phyloP scores from a whole-genome alignment of 2,888 invertebrate species.

The Leptopilina drosophilae region DNA sequence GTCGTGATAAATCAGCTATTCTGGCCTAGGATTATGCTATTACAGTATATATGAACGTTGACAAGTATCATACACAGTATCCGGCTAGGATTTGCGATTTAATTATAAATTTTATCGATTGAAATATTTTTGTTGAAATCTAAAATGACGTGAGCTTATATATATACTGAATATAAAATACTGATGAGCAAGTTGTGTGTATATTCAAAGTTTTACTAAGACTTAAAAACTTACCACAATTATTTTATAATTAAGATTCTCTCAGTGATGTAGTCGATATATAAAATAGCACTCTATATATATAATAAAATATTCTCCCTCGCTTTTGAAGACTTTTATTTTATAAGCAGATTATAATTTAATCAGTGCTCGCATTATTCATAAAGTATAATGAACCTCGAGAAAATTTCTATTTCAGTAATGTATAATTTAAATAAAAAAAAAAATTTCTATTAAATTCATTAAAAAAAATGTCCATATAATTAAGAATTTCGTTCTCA shows the following conservation, averaged over 20 bases:
- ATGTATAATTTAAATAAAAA: background rate
- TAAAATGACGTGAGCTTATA: conserved; percentile 30
- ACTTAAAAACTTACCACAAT: background rate
- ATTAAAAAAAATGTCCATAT: background rate
- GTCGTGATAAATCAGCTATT: too few relatives aligned
- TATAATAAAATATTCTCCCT: too few relatives aligned
- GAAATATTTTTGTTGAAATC: background rate
- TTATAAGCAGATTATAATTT: conserved; percentile 12
- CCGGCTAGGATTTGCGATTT: conserved; percentile 8
- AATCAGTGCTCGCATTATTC: background rate
- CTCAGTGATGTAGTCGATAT: background rate
- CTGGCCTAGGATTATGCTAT: too few relatives aligned
- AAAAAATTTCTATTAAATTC: too few relatives aligned
- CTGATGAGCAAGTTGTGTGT: background rate
- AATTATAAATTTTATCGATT: conserved; percentile 35
- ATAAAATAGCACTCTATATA: background rate
- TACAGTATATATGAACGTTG: background rate
- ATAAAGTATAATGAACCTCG: conserved; percentile 8
- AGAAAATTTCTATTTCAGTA: background rate
- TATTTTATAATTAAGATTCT: conserved; percentile 22
- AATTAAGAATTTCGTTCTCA: background rate
- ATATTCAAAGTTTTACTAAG: conserved; percentile 6
- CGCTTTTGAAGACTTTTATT: conserved; percentile 5
- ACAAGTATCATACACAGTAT: background rate
- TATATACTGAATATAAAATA: background rate